A percentile compares a stretch with the other conserved stretches of the same genome.
Conservation (phyloP, 2,113 vertebrate genomes). For the Gobius niger region DNA sequence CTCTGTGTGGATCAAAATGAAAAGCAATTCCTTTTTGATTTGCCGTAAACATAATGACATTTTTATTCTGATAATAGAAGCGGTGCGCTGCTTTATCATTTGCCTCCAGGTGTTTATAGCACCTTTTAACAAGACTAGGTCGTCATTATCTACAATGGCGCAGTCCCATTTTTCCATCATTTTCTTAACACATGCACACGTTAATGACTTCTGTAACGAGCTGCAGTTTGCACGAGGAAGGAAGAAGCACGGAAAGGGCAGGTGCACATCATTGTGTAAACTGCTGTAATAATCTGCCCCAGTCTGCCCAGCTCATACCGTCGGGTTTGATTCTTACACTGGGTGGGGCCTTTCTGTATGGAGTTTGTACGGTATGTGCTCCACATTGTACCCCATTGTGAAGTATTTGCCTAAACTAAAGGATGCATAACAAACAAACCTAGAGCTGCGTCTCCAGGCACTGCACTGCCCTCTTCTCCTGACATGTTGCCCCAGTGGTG, state of each 20-base stretch:
- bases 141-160: constrained; percentile 49
- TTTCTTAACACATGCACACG: constrained; percentile 68
- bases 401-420: too few species aligned
- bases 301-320: constrained; percentile 53
- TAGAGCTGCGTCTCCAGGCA: constrained; percentile 5
- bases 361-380: too few species aligned
- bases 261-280: constrained; percentile 69
- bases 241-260: constrained; percentile 16
- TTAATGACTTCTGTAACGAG: constrained; percentile 75
- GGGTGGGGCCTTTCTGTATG: too few species aligned
- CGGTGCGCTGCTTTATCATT: constrained; percentile 63
- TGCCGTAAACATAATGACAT: constrained; percentile 62
- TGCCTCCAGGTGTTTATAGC: constrained; percentile 52
- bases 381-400: too few species aligned
- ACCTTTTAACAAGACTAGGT: constrained; percentile 57
- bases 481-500: too few species aligned
- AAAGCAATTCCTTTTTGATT: constrained; percentile 64
- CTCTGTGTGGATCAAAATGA: constrained; percentile 45
- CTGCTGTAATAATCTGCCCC: constrained; percentile 72
- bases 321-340: too few species aligned
- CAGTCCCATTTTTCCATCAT: constrained; percentile 69
- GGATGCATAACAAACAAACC: too few species aligned
- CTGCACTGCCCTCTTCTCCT: too few species aligned
- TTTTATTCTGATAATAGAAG: constrained; percentile 62
- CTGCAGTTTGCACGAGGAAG: constrained; percentile 75